A percentile compares a stretch with the other conserved stretches of the same genome.
Conservation (phyloP, 1,140 invertebrate genomes). For the Megathymus violae region DNA sequence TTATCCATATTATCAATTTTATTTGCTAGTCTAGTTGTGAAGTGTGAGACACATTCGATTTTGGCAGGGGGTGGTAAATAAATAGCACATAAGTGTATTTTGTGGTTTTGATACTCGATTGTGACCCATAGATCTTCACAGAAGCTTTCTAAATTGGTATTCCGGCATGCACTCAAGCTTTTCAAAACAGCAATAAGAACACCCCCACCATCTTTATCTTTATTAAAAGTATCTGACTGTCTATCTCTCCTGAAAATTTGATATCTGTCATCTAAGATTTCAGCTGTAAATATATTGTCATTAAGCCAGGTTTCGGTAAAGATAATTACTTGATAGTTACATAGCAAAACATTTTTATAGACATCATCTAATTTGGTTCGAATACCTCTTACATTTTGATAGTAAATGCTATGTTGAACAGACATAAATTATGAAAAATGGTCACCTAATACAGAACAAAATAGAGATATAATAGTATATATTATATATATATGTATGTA, state of each 20-base stretch:
- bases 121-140: constrained; percentile 20
- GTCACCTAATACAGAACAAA: background rate
- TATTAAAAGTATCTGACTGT: constrained; percentile 82
- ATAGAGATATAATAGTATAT: background rate
- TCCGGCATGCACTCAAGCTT: constrained; percentile 3
- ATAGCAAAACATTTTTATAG: constrained; percentile 21
- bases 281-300: constrained; percentile 23
- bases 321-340: constrained; percentile 30
- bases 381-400: constrained; percentile 36
- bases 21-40: background rate
- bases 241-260: constrained; percentile 15
- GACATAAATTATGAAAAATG: background rate
- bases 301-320: constrained; percentile 40
- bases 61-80: constrained; percentile 19
- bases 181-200: constrained; percentile 7
- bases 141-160: background rate
- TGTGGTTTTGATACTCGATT: background rate
- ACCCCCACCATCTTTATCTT: constrained; percentile 65
- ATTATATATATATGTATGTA: background rate
- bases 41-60: background rate
- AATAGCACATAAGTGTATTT: constrained; percentile 13
- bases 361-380: constrained; percentile 27
- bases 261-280: constrained; percentile 24
- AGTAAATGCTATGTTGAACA: constrained; percentile 24
- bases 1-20: constrained; percentile 3